phyloP scores from a whole-genome alignment of 2,113 vertebrate species.

The Falcunculus frontatus region DNA sequence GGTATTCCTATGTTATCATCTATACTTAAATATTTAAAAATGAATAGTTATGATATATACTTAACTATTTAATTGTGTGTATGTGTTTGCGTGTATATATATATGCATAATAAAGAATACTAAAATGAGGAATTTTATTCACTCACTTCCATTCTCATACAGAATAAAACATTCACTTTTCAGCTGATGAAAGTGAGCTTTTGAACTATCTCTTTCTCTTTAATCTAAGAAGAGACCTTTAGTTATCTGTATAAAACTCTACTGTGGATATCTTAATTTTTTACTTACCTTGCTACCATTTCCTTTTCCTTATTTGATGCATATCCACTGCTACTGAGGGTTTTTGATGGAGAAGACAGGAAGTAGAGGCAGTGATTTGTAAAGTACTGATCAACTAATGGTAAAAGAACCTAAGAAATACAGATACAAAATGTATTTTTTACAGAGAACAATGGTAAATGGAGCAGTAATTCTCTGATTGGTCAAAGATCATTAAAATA shows the following conservation, averaged over 20 bases:
- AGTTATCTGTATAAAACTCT: not conserved
- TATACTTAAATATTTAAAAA: not conserved
- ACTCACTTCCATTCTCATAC: not conserved
- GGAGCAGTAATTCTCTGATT: not conserved
- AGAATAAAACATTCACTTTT: not conserved
- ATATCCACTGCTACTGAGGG: conserved; percentile 93
- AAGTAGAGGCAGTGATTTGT: conserved; percentile 97
- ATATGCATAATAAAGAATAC: not conserved
- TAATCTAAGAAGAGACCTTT: not conserved
- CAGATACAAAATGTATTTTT: not conserved
- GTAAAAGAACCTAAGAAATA: conserved; percentile 88
- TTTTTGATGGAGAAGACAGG: conserved; percentile 91
- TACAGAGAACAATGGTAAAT: not conserved
- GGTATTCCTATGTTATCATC: not conserved
- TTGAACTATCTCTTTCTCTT: not conserved
- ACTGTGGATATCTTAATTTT: not conserved
- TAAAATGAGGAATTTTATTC: not conserved
- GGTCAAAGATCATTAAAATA: not conserved
- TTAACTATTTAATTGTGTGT: not conserved
- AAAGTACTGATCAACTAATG: conserved; percentile 97
- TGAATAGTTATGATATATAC: not conserved
- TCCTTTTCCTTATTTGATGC: conserved; percentile 98
- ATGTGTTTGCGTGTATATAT: not conserved
- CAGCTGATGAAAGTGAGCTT: not conserved
- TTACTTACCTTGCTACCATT: conserved; percentile 93